Evolutionary conservation across 2,797 vertebrate species (phyloP).

Genomic region (Austrolebias charrua): DNA sequence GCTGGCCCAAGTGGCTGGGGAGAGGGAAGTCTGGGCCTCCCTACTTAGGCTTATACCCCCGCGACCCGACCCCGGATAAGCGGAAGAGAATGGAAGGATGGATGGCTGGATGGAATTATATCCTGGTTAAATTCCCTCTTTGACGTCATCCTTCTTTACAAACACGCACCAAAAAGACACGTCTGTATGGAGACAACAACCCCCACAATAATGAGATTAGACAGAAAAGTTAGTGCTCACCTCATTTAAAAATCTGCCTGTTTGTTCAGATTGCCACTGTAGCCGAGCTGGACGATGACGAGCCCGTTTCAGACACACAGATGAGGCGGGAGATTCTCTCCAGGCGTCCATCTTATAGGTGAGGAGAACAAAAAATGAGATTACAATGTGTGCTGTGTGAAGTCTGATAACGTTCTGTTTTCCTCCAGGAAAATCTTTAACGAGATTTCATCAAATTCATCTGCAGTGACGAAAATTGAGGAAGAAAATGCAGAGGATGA

Average conservation of each 20-base stretch:
- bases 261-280: constrained; percentile 76
- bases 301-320: constrained; percentile 79
- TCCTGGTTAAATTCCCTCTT: constrained; percentile 22
- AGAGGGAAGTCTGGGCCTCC: too few species aligned
- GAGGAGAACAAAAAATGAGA: constrained; percentile 39
- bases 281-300: constrained; percentile 75
- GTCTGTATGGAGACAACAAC: neutral
- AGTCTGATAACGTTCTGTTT: neutral
- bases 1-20: too few species aligned
- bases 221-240: constrained; percentile 2
- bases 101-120: too few species aligned
- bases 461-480: constrained; percentile 84
- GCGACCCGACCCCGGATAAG: too few species aligned
- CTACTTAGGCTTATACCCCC: too few species aligned
- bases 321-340: constrained; percentile 88
- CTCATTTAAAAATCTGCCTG: neutral
- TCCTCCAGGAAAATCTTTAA: constrained; percentile 86
- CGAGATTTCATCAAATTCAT: constrained; percentile 85
- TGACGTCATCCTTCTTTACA: constrained; percentile 31
- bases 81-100: too few species aligned
- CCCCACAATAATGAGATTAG: neutral
- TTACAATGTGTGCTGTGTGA: neutral
- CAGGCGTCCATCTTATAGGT: constrained; percentile 90
- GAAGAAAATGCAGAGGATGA: constrained; percentile 85
- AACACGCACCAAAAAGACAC: constrained; percentile 1